These are phyloP conservation scores for Acanthaster planci DNA, from an alignment of 35 echinoderm and acorn worm species.

Conservation along the genomic window DNA sequence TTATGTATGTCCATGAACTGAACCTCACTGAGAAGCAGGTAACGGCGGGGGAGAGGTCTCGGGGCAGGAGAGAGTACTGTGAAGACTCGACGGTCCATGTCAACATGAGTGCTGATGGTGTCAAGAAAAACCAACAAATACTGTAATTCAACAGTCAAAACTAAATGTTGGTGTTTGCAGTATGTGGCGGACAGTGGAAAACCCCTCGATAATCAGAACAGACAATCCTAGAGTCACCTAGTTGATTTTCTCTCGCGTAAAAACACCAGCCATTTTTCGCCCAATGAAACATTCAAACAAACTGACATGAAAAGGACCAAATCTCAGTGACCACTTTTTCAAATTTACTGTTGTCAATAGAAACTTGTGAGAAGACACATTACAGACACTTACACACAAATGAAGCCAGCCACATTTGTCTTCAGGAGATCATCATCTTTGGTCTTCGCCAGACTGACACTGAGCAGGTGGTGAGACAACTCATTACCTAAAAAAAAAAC, in stretches of 20 bases:
- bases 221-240: too few species aligned
- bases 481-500: slow-evolving; percentile 73
- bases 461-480: slow-evolving; percentile 85
- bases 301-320: too few species aligned
- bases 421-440: slow-evolving; percentile 75
- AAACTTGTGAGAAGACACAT: too few species aligned
- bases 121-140: slow-evolving; percentile 23
- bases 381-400: slow-evolving; percentile 91
- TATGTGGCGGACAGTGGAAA: too few species aligned
- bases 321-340: too few species aligned
- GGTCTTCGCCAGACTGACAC: slow-evolving; percentile 75
- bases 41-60: slow-evolving; percentile 78
- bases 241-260: too few species aligned
- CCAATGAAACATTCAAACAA: too few species aligned
- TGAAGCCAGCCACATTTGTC: slow-evolving; percentile 84
- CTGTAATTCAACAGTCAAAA: not conserved
- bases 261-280: too few species aligned
- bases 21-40: slow-evolving; percentile 83
- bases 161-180: too few species aligned
- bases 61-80: slow-evolving; percentile 96
- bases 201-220: too few species aligned
- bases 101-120: slow-evolving; percentile 79
- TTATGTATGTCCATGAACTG: slow-evolving; percentile 96
- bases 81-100: slow-evolving; percentile 85
- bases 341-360: too few species aligned